phyloP scores from a whole-genome alignment of 2,888 invertebrate genomes.

The Odiellus spinosus region DNA sequence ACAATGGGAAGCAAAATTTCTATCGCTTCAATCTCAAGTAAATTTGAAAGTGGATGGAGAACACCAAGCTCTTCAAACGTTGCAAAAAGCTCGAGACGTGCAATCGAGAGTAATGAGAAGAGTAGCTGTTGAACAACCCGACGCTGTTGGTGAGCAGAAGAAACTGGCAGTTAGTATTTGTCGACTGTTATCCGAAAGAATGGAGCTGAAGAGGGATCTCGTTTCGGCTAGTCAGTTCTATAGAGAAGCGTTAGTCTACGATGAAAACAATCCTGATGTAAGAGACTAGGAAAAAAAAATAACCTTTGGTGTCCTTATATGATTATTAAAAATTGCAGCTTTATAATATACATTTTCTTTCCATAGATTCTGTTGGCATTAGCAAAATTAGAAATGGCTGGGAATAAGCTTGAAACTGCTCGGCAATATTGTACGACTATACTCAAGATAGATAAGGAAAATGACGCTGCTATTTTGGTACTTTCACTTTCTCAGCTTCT shows the following conservation, averaged over 20 bases:
- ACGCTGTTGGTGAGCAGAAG: slow-evolving; percentile 34
- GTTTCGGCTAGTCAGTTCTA: slow-evolving; percentile 62
- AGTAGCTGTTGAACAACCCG: slow-evolving; percentile 43
- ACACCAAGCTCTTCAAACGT: slow-evolving; percentile 29
- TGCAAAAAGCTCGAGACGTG: slow-evolving; percentile 31
- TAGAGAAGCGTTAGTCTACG: slow-evolving; percentile 66
- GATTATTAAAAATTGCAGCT: neutral
- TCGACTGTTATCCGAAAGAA: slow-evolving; percentile 54
- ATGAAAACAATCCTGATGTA: slow-evolving; percentile 53
- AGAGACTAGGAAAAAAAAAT: neutral
- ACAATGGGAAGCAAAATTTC: slow-evolving; percentile 45
- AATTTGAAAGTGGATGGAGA: slow-evolving; percentile 29
- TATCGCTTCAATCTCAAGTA: slow-evolving; percentile 49
- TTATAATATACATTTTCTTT: slow-evolving; percentile 1
- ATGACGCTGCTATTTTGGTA: slow-evolving; percentile 73
- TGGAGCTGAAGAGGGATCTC: slow-evolving; percentile 45
- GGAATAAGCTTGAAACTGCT: slow-evolving; percentile 20
- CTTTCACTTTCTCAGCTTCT: slow-evolving; percentile 15
- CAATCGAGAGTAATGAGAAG: slow-evolving; percentile 53
- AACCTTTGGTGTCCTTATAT: neutral
- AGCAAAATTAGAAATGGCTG: slow-evolving; percentile 39
- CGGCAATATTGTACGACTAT: slow-evolving; percentile 47
- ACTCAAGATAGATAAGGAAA: slow-evolving; percentile 66
- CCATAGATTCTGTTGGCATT: slow-evolving; percentile 45
- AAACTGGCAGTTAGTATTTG: slow-evolving; percentile 42